These are phyloP conservation scores for Drosophila ananassae DNA, from an alignment of 1,140 invertebrate species.

Conservation along the genomic window DNA sequence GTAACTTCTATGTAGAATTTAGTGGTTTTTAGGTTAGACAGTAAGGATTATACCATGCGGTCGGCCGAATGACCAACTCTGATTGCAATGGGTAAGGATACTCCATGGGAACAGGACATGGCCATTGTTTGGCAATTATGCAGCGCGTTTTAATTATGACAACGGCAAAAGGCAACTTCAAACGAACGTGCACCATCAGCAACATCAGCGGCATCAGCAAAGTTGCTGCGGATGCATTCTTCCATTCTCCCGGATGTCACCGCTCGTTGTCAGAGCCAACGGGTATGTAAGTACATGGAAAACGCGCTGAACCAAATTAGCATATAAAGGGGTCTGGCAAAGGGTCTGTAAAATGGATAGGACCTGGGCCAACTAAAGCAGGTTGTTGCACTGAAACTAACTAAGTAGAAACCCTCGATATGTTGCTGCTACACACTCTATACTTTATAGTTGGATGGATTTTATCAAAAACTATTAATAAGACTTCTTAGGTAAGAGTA, in stretches of 20 bases:
- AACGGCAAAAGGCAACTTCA: conserved; percentile 61
- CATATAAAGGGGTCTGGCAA: conserved; percentile 45
- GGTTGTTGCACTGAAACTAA: conserved; percentile 37
- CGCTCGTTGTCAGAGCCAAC: conserved; percentile 18
- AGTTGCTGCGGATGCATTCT: conserved; percentile 52
- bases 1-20: background rate
- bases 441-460: too few species aligned
- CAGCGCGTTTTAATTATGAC: conserved; percentile 79
- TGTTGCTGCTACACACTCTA: background rate
- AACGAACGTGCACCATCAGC: conserved; percentile 54
- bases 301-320: conserved; percentile 76
- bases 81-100: conserved; percentile 34
- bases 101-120: conserved; percentile 2
- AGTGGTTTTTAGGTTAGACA: too few species aligned
- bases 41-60: conserved; percentile 6
- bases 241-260: conserved; percentile 10
- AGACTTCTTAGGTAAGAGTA: too few species aligned
- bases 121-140: conserved; percentile 79
- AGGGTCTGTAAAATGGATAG: conserved; percentile 1
- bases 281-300: conserved; percentile 35
- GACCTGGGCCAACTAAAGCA: conserved; percentile 21
- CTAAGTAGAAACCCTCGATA: background rate
- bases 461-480: too few species aligned
- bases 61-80: conserved; percentile 45
- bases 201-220: conserved; percentile 35